Conservation (phyloP, 1,140 invertebrate species). For the Hycleus cichorii region DNA sequence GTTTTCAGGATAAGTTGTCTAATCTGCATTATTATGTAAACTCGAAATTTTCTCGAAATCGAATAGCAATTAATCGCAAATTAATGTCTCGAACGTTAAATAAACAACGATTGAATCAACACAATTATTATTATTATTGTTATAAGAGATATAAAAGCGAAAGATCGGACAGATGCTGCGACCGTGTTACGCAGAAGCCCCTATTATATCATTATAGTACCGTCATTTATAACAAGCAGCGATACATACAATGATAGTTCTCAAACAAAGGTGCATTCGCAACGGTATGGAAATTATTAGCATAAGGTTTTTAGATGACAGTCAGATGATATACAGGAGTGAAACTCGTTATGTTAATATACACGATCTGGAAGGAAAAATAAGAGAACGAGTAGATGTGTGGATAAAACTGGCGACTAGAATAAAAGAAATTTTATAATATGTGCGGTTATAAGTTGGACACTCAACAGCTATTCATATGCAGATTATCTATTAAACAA, state of each 20-base stretch:
- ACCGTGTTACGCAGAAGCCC: slow-evolving; percentile 24
- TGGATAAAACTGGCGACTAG: too few relatives aligned
- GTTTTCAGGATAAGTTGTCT: neutral
- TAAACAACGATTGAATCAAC: too few relatives aligned
- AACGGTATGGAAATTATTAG: slow-evolving; percentile 38
- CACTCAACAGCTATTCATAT: slow-evolving; percentile 26
- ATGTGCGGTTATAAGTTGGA: slow-evolving; percentile 37
- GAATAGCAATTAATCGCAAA: neutral
- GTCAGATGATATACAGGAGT: slow-evolving; percentile 39
- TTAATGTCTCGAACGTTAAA: too few relatives aligned
- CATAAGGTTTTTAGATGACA: slow-evolving; percentile 41
- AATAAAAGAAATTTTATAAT: neutral
- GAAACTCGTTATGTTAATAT: slow-evolving; percentile 41
- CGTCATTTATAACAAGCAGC: slow-evolving; percentile 25
- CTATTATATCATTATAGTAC: slow-evolving; percentile 25
- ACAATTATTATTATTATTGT: too few relatives aligned
- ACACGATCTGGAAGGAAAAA: slow-evolving; percentile 25
- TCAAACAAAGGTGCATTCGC: slow-evolving; percentile 38
- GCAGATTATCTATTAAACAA: too few relatives aligned
- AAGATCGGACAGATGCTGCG: slow-evolving; percentile 1
- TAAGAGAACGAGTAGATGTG: too few relatives aligned
- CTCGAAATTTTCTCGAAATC: neutral
- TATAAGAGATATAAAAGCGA: neutral
- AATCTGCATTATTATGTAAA: slow-evolving; percentile 13
- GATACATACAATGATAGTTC: slow-evolving; percentile 30